Evolutionary conservation across 2,888 invertebrate species (phyloP), one percentile per base, ranked within the genome.

Genomic region (Apamea monoglypha): DNA sequence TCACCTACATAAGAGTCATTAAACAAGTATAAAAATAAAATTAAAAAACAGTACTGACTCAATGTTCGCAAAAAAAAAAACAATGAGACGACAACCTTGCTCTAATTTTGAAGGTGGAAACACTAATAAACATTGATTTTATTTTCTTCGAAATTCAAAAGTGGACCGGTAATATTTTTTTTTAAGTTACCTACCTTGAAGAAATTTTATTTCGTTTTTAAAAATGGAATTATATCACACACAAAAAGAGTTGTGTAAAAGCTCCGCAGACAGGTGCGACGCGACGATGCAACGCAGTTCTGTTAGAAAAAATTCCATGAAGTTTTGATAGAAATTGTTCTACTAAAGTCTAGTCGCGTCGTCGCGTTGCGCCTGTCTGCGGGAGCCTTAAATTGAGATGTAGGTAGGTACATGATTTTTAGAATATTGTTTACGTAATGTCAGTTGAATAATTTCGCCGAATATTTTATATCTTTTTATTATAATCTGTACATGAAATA

Each of bases 41-140:
- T 68, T 47, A 73, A 78, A 80, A 69, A 80, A 78, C 47, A 74
- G 66, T 63, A 66, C 32, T 87, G 85, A 84, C 36, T 84, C 85
- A 83, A 61, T 63, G 67, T 50, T 50, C 12, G 53, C 25, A 71
- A 83, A 86, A 79, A 86, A 78, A 78, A 72, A 72, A 32, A 82
- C 78, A 85, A 79, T 86, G 74, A 88, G n/a, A 63, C 74, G 69
- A 64, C 83, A 81, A 88, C 87, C 81, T 88, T 87, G 84, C 32
- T 69, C 87, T 66, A 63, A 82, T 84, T 88, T 66, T 73, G 74
- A 84, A 88, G 79, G 83, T 77, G 84, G 77, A 73, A 83, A 53
- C 64, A 59, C 36, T 47, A 64, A 82, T 77, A 82, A 82, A 78
- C 69, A 77, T 64, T 50, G 36, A 47, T 78, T 77, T 74, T 77